Conservation (phyloP, 92 coral and sea anemone genomes). For the Scolanthus callimorphus region DNA sequence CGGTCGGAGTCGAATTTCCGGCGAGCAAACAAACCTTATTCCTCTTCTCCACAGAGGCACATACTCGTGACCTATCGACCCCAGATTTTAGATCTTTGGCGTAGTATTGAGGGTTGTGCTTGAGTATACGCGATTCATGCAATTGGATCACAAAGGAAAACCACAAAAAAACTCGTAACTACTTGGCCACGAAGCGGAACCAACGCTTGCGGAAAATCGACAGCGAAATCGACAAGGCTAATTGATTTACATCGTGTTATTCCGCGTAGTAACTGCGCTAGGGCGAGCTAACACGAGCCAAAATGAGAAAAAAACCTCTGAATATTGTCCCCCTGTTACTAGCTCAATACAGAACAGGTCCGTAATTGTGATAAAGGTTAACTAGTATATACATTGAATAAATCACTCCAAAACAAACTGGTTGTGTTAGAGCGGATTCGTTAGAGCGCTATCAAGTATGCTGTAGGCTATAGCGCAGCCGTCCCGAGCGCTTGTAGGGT, state of each 20-base stretch:
- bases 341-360: too few species aligned
- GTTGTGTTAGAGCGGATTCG: too few species aligned
- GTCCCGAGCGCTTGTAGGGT: too few species aligned
- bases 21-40: conserved; percentile 65
- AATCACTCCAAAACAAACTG: too few species aligned
- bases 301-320: too few species aligned
- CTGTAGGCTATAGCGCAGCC: too few species aligned
- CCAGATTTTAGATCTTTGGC: conserved; percentile 50
- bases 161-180: neutral
- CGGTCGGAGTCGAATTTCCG: conserved; percentile 71
- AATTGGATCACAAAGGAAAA: neutral
- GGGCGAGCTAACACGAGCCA: too few species aligned
- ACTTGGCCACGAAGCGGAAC: neutral
- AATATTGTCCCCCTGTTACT: too few species aligned
- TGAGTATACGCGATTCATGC: too few species aligned
- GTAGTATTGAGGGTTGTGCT: conserved; percentile 55
- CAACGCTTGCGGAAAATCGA: conserved; percentile 26
- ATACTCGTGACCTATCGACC: conserved; percentile 89
- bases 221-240: conserved; percentile 63
- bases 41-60: conserved; percentile 50
- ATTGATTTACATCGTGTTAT: conserved; percentile 54
- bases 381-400: too few species aligned
- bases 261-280: conserved; percentile 8
- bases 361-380: too few species aligned
- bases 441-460: too few species aligned